Conservation (phyloP, 1,140 invertebrate species). For the Papilio polyxenes region DNA sequence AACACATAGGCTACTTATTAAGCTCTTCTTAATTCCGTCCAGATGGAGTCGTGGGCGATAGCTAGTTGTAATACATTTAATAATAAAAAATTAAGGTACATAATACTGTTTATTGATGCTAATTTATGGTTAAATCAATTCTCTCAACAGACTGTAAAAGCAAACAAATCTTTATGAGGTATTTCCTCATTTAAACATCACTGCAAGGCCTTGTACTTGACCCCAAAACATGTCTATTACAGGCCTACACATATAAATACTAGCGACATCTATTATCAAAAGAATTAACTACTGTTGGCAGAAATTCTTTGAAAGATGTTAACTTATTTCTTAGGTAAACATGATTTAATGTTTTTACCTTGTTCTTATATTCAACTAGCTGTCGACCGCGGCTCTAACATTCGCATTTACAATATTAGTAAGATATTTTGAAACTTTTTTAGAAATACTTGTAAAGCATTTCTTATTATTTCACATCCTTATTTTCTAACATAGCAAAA, state of each 20-base stretch:
- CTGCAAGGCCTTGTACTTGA: conserved; percentile 29
- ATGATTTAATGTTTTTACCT: no score
- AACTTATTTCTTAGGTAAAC: no score
- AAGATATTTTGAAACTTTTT: no score
- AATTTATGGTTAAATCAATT: conserved; percentile 12
- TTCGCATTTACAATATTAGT: no score
- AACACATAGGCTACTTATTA: no score
- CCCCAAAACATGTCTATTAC: conserved; percentile 6
- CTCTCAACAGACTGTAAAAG: background rate
- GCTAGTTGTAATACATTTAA: background rate
- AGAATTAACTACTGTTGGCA: background rate
- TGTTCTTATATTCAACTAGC: no score
- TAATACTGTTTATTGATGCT: background rate
- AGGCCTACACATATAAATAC: background rate
- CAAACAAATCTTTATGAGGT: conserved; percentile 30
- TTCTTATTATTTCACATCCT: no score
- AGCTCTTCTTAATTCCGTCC: no score
- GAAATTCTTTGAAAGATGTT: background rate
- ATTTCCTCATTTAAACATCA: conserved; percentile 28
- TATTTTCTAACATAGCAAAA: no score
- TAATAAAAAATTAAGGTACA: background rate
- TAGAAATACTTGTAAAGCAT: no score
- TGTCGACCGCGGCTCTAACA: no score
- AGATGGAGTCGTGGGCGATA: no score
- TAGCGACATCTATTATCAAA: background rate